phyloP scores from a whole-genome alignment of 2,797 vertebrate genomes.

The Adrianichthys oophorus region DNA sequence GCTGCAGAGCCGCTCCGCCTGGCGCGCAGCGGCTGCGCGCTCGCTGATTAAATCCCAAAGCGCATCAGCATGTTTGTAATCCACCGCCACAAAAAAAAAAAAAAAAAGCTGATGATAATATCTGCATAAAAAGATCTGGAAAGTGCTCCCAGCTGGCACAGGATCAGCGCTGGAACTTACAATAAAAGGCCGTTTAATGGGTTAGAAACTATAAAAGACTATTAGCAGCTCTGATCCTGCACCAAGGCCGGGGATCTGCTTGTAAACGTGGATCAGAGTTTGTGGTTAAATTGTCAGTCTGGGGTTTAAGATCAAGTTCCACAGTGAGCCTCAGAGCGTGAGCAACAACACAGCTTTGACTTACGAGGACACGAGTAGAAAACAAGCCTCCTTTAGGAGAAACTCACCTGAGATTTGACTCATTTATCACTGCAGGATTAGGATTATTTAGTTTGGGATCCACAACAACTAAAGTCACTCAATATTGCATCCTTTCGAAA shows the following conservation, averaged over 20 bases:
- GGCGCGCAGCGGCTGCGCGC: conserved; percentile 24
- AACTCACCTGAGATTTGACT: conserved; percentile 10
- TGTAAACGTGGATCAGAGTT: conserved; percentile 62
- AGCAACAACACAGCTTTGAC: conserved; percentile 50
- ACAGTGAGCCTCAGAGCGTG: conserved; percentile 55
- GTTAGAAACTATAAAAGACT: conserved; percentile 30
- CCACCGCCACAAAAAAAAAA: conserved; percentile 13
- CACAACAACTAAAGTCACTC: conserved; percentile 37
- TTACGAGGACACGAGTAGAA: conserved; percentile 46
- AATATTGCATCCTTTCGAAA: conserved; percentile 17
- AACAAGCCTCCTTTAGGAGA: conserved; percentile 52
- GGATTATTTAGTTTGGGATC: conserved; percentile 11
- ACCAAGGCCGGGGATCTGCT: conserved; percentile 36
- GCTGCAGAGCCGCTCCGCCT: conserved; percentile 3
- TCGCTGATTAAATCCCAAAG: conserved; percentile 38
- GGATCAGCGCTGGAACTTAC: neutral
- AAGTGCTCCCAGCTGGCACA: conserved; percentile 15
- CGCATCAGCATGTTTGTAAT: conserved; percentile 41
- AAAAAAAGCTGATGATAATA: conserved; percentile 41
- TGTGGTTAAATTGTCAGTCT: conserved; percentile 64
- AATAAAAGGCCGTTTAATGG: neutral
- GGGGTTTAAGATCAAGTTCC: conserved; percentile 73
- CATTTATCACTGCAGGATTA: neutral
- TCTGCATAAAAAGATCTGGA: conserved; percentile 32
- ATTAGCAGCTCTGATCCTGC: conserved; percentile 29